A percentile compares a stretch with the other conserved stretches of the same genome.
Conservation (phyloP, 2,888 invertebrate species). For the Drosophila diplacantha region DNA sequence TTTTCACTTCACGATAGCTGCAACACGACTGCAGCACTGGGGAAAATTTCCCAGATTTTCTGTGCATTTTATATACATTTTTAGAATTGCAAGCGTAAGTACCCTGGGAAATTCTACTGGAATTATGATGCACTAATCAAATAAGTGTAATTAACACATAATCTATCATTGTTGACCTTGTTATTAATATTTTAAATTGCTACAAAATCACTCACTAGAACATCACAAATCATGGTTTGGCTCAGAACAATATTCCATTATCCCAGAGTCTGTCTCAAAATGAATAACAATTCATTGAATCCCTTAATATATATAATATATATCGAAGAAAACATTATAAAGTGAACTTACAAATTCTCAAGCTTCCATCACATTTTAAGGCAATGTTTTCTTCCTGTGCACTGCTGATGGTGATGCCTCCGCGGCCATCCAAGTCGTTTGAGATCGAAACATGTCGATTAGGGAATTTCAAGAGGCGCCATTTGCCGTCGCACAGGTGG, state of each 20-base stretch:
- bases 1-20: slow-evolving; percentile 59
- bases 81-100: not conserved
- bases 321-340: not conserved
- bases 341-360: fast-evolving
- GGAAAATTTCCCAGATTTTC: not conserved
- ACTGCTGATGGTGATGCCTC: slow-evolving; percentile 26
- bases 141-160: too few species aligned
- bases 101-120: not conserved
- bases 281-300: not conserved
- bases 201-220: too few species aligned
- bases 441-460: slow-evolving; percentile 75
- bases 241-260: not conserved
- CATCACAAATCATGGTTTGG: not conserved
- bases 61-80: fast-evolving
- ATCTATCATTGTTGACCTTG: too few species aligned
- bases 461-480: slow-evolving; percentile 76
- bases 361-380: not conserved
- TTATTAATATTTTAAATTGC: too few species aligned
- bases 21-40: slow-evolving; percentile 36
- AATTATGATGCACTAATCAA: too few species aligned
- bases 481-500: slow-evolving; percentile 67
- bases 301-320: not conserved
- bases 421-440: slow-evolving; percentile 65
- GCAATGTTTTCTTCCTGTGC: not conserved
- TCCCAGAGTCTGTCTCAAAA: too few species aligned